These are phyloP conservation scores for Callopanchax toddi DNA, from an alignment of 2,113 vertebrate species.

Conservation along the genomic window DNA sequence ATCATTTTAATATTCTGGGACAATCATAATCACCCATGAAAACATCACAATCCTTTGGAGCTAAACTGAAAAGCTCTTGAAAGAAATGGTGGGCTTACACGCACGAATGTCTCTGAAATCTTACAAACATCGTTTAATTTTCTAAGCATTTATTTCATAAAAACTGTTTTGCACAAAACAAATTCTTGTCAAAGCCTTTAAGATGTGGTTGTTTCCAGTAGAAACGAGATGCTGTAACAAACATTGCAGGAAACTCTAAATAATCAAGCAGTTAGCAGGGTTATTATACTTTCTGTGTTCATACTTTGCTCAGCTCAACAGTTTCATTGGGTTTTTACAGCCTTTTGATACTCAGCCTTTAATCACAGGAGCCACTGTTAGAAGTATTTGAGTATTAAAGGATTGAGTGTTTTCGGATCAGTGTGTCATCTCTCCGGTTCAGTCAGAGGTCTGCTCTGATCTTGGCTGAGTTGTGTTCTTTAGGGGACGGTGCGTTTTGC, in stretches of 20 bases:
- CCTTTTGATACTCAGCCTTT: constrained; percentile 26
- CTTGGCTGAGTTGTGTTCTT: constrained; percentile 30
- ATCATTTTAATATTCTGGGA: too few species aligned
- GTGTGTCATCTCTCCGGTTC: constrained; percentile 36
- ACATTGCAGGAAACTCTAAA: too few species aligned
- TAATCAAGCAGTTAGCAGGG: background rate
- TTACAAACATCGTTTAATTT: too few species aligned
- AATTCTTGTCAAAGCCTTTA: background rate
- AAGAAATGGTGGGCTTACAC: too few species aligned
- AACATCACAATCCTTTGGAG: too few species aligned
- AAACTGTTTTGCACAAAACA: too few species aligned
- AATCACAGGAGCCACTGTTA: constrained; percentile 24
- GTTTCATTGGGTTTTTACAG: constrained; percentile 27
- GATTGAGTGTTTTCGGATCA: constrained; percentile 54
- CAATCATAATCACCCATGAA: too few species aligned
- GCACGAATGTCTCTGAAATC: background rate
- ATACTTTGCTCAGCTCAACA: constrained; percentile 23
- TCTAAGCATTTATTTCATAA: too few species aligned
- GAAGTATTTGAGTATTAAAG: constrained; percentile 29
- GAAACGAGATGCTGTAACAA: background rate
- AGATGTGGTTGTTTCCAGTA: background rate
- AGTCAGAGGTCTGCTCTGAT: constrained; percentile 42
- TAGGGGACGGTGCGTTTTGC: constrained; percentile 21
- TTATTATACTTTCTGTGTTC: background rate
- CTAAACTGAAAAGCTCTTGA: too few species aligned